Evolutionary conservation across 2,797 vertebrate species (phyloP).

Genomic region (Linurgus olivaceus): DNA sequence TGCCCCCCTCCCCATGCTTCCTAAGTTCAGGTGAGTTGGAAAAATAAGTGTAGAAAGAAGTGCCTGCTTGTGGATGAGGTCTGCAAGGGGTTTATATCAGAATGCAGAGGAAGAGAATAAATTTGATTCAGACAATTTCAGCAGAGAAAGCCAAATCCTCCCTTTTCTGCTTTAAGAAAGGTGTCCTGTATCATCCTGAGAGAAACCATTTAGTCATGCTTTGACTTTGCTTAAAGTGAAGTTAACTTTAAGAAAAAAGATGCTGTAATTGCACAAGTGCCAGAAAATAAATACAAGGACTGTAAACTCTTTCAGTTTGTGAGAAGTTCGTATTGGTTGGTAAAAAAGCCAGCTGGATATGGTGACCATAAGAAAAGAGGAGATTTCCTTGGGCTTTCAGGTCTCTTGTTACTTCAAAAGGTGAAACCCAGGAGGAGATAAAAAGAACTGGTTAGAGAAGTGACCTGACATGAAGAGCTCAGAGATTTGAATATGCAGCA

Average conservation of each 20-base stretch:
- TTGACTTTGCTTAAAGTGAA: background rate
- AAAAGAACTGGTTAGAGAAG: background rate
- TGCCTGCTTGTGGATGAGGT: background rate
- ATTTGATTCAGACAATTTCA: background rate
- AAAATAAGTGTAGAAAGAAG: background rate
- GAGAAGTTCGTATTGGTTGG: background rate
- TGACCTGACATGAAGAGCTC: background rate
- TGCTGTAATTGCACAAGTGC: background rate
- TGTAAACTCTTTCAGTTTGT: background rate
- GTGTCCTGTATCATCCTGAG: background rate
- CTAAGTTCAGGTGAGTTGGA: background rate
- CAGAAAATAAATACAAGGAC: background rate
- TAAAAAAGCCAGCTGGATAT: background rate
- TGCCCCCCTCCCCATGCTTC: background rate
- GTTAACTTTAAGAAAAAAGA: background rate
- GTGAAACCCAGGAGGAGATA: background rate
- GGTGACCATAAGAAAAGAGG: background rate
- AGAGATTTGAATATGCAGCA: background rate
- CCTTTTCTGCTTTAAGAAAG: background rate
- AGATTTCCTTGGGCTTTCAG: background rate
- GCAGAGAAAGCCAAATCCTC: background rate
- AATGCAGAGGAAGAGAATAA: background rate
- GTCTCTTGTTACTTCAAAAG: background rate
- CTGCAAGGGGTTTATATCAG: background rate
- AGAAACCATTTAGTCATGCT: background rate